These are phyloP conservation scores for Stichodactyla helianthus DNA, from an alignment of 64 coral and sea anemone species.

Conservation along the genomic window DNA sequence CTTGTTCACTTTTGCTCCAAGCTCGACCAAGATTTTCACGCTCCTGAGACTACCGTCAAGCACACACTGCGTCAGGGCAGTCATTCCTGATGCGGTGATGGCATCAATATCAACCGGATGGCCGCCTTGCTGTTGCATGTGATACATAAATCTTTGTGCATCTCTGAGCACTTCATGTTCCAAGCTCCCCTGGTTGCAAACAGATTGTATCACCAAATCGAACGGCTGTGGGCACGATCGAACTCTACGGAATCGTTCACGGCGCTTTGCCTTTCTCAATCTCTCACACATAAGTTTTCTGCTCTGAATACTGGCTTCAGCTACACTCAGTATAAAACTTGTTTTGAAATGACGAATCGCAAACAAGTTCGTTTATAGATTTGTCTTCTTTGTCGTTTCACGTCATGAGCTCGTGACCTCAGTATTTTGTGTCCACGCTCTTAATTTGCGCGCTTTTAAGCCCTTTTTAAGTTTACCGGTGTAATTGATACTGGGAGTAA, in stretches of 20 bases:
- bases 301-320: background rate
- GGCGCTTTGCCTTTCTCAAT: background rate
- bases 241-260: conserved; percentile 6
- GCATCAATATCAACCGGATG: conserved; percentile 38
- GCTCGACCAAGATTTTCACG: conserved; percentile 46
- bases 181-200: conserved; percentile 21
- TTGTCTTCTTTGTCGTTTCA: background rate
- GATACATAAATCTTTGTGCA: conserved; percentile 19
- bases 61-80: conserved; percentile 55
- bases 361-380: background rate
- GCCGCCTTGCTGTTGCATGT: conserved; percentile 18
- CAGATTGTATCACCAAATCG: conserved; percentile 49
- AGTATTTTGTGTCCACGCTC: background rate
- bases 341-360: background rate
- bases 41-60: conserved; percentile 48
- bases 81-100: conserved; percentile 54
- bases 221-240: conserved; percentile 52
- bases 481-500: background rate
- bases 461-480: background rate
- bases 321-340: background rate
- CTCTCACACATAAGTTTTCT: background rate
- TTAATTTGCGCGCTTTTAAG: background rate
- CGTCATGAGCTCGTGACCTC: background rate
- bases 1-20: conserved; percentile 67
- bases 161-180: conserved; percentile 35